Base-by-base conservation (phyloP, 2,113 vertebrate species). In the Ochotona curzoniae region DNA sequence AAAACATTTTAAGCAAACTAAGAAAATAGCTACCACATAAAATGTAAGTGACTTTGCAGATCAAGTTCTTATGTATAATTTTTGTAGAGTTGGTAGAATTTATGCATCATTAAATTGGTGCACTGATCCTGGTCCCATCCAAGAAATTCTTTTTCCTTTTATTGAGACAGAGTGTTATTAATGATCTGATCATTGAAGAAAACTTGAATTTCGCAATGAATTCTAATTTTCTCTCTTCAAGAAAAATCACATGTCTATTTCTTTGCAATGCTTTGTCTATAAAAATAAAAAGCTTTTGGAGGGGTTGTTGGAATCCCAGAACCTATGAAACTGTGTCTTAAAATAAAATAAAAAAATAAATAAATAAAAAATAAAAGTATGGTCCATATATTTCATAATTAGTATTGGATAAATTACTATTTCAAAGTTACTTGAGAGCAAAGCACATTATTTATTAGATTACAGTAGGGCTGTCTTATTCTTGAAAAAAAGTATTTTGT, bases 31-130 rank as follows among this genome's bases (percentile, higher is more conserved):
- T 64, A 51, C 80, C 17, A 64, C 17, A 57, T 44, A 82, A 93
- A 95, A 87, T 63, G 30, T 25, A 78, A 88, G 69, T 93, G 49
- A 88, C 64, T 79, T n/a, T 66, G 69, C 14, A 76, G 44, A 93
- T 44, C 78, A 92, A 73, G 17, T 67, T 75, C 32, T 89, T 70
- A 67, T 47, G 51, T 21, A 66, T 83, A 44, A 66, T 49, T 95
- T 96, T 78, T 90, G 23, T 90, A 76, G 83, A 94, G n/a, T 44
- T 70, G 47, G 84, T 94, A 47, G 60, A 92, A 76, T 57, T 93
- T 93, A 85, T 91, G 44, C 54, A n/a, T 15, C 38, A 70, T 82
- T 76, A 87, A 80, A 76, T 67, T 64, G 6, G 87, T 71, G 23
- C 3, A 23, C 17, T 38, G 2, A 8, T 60, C 71, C 3, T 74